Evolutionary conservation across 1,140 invertebrate species (phyloP).

Genomic region (Lamellibrachia luymesi): DNA sequence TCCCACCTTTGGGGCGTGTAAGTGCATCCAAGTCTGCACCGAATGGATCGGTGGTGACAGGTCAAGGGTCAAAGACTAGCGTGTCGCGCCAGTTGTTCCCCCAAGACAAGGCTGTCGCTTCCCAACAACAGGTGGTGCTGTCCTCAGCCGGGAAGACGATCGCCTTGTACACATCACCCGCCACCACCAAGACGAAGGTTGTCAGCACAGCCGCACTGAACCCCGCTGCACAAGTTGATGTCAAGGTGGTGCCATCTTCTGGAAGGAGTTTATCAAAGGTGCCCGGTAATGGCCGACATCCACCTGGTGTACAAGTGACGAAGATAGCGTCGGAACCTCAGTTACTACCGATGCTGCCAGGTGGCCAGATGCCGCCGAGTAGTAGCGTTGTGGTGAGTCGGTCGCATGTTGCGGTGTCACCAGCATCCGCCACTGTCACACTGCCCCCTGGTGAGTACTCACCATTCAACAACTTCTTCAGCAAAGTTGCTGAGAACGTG

Average conservation of each 20-base stretch:
- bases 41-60: slow-evolving; percentile 45
- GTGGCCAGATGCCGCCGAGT: neutral
- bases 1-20: slow-evolving; percentile 18
- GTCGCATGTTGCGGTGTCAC: slow-evolving; percentile 36
- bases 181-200: slow-evolving; percentile 19
- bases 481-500: slow-evolving; percentile 66
- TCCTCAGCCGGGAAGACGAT: slow-evolving; percentile 23
- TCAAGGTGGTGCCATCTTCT: neutral
- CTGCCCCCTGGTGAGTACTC: slow-evolving; percentile 66
- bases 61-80: slow-evolving; percentile 22
- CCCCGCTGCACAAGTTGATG: neutral
- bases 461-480: slow-evolving; percentile 73
- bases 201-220: slow-evolving; percentile 23
- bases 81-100: slow-evolving; percentile 7
- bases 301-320: slow-evolving; percentile 20
- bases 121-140: slow-evolving; percentile 8
- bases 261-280: slow-evolving; percentile 8
- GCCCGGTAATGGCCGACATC: slow-evolving; percentile 27
- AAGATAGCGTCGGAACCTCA: neutral
- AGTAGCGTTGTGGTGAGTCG: neutral
- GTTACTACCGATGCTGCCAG: neutral
- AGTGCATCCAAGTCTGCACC: slow-evolving; percentile 25
- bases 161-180: slow-evolving; percentile 17
- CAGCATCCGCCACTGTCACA: slow-evolving; percentile 56
- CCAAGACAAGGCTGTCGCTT: neutral